Percentiles rank a stretch among this genome's conserved stretches.
These are phyloP conservation scores for Trypoxylon attenuatum DNA, from an alignment of 2,888 invertebrate species.

Conservation along the genomic window DNA sequence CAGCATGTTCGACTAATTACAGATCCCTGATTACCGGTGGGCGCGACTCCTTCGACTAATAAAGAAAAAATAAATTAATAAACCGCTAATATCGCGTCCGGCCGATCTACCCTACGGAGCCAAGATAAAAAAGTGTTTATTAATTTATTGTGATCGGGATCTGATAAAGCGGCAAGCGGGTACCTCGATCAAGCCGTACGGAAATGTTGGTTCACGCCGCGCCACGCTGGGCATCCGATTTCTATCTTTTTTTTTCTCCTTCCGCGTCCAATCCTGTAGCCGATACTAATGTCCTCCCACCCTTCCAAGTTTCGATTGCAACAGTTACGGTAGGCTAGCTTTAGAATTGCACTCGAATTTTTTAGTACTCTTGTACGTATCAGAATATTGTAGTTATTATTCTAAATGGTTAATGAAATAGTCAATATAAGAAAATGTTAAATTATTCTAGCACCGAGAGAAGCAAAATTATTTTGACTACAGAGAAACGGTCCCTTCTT, in stretches of 20 bases:
- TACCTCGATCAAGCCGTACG: conserved; percentile 42
- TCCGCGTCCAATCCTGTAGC: background rate
- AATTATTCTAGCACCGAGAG: too few species aligned
- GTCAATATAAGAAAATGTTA: too few species aligned
- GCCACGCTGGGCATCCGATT: background rate
- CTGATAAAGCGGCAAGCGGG: conserved; percentile 47
- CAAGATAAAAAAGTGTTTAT: conserved; percentile 61
- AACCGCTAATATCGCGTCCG: conserved; percentile 65
- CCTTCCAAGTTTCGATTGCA: too few species aligned
- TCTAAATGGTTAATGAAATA: too few species aligned
- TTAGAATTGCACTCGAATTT: too few species aligned
- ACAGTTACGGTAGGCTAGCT: too few species aligned
- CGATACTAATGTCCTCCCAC: too few species aligned
- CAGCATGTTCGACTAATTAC: conserved; percentile 72
- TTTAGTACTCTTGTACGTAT: too few species aligned
- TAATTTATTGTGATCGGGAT: conserved; percentile 65
- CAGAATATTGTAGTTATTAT: too few species aligned
- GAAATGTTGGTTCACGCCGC: conserved; percentile 43
- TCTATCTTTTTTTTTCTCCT: background rate
- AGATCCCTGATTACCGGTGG: conserved; percentile 71
- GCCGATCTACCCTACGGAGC: conserved; percentile 53
- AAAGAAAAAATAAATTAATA: conserved; percentile 71
- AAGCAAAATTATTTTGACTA: too few species aligned
- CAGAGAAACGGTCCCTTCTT: too few species aligned
- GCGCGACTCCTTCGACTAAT: conserved; percentile 64